Base-by-base conservation (phyloP, 2,113 vertebrate species). In the Lagenorhynchus albirostris region DNA sequence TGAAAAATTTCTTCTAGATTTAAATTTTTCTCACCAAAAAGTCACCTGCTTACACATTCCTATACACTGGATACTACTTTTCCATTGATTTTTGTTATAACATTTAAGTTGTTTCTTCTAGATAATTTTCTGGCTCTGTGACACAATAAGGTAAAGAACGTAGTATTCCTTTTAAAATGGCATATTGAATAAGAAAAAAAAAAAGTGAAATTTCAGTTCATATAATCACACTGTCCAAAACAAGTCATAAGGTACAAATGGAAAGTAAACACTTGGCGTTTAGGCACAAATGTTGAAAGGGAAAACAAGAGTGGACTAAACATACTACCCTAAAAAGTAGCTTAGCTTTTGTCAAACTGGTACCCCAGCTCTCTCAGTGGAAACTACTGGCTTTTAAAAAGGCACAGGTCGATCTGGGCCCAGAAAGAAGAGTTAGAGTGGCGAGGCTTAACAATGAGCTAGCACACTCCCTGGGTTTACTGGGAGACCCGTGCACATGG, bases 231-330 rank as follows among this genome's bases (percentile, higher is more conserved):
- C 15, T 68, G 50, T 60, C 82, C 29, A 76, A 91, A 89, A 67
- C 44, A 84, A 96, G 77, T 94, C 89, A 79, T 18, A 60, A 93
- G 44, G 36, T 70, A 84, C 89, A 82, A 86, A 93, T 33, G 31
- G 50, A 67, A 96, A 91, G 71, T n/a, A 74, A 26, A 9, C 41
- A 36, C 71, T 84, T 96, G 80, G 38, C 13, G 15, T 84, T 84
- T 95, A 84, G 23, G 76, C 62, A 95, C 17, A 80, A 88, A 98
- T 93, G n/a, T 89, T 71, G 50, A 95, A 81, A 89, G 31, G 38
- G 55, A 91, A 89, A 88, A 88, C 62, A 55, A 68, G 4, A 80
- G 25, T 44, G 74, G 15, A 62, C 50, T 82, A 68, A 65, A 80
- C 29, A 17, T 23, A 5, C 14, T n/a, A 41, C 15, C 20, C 47